These are phyloP conservation scores for Podarcis raffonei DNA, from an alignment of 2,113 vertebrate genomes.

Conservation along the genomic window DNA sequence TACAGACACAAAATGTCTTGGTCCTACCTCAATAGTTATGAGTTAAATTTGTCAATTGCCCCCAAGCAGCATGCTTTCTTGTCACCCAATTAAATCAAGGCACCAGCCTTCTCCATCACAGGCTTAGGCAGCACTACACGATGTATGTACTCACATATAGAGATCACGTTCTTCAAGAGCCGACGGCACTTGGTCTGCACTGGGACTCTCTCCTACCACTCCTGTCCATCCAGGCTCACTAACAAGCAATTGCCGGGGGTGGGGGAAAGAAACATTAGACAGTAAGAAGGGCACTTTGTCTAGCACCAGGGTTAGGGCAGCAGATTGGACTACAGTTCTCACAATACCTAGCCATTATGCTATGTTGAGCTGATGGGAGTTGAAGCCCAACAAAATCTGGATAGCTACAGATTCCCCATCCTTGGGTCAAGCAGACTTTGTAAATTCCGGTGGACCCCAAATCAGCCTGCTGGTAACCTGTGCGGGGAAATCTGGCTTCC, in stretches of 20 bases:
- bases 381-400: not conserved
- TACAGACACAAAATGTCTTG: not conserved
- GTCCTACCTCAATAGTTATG: not conserved
- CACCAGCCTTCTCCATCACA: too few relatives aligned
- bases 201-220: constrained; percentile 80
- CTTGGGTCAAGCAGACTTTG: not conserved
- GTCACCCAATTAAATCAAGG: not conserved
- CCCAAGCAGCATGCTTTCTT: not conserved
- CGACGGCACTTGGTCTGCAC: constrained; percentile 75
- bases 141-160: constrained; percentile 84
- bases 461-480: not conserved
- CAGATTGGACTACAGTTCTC: not conserved
- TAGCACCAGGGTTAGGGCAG: not conserved
- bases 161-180: constrained; percentile 85
- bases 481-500: not conserved
- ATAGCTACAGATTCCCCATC: not conserved
- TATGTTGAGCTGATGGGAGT: not conserved
- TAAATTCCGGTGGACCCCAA: not conserved
- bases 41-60: not conserved
- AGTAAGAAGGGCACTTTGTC: too few relatives aligned
- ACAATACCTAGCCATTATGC: not conserved
- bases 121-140: too few relatives aligned
- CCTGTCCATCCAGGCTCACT: constrained; percentile 86
- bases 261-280: not conserved
- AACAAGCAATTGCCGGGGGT: not conserved